phyloP scores from a whole-genome alignment of 2,888 invertebrate species.

The Aporophyla nigra region DNA sequence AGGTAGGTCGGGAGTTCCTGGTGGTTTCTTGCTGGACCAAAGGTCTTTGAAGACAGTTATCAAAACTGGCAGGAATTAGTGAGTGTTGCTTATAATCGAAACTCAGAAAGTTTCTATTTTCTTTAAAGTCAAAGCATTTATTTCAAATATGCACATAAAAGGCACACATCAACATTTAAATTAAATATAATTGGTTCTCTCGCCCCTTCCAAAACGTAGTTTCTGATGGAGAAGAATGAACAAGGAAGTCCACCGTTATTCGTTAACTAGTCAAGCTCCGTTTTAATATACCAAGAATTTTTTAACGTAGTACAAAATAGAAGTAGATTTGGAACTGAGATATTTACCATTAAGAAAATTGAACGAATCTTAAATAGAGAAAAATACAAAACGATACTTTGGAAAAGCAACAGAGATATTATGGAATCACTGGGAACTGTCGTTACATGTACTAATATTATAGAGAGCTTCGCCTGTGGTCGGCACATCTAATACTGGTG shows the following conservation, averaged over 20 bases:
- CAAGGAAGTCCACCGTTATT: too few species aligned
- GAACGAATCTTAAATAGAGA: neutral
- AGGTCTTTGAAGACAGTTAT: neutral
- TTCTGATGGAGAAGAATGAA: too few species aligned
- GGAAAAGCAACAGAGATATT: conserved; percentile 32
- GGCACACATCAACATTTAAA: too few species aligned
- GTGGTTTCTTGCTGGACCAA: conserved; percentile 55
- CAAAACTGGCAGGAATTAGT: neutral
- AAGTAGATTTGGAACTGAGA: neutral
- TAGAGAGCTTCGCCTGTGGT: conserved; percentile 66
- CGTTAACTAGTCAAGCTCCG: too few species aligned
- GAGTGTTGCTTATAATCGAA: neutral
- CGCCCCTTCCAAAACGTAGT: too few species aligned
- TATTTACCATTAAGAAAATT: neutral
- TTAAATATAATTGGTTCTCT: too few species aligned
- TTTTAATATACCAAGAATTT: neutral
- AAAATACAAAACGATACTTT: conserved; percentile 5
- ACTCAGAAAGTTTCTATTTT: neutral
- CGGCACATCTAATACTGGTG: conserved; percentile 56
- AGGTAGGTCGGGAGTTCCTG: conserved; percentile 76
- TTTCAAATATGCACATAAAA: too few species aligned
- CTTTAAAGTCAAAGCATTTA: neutral
- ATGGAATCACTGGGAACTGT: conserved; percentile 37
- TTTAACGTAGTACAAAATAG: neutral
- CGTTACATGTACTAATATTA: conserved; percentile 54